Percentiles rank a stretch among this genome's conserved stretches.
These are phyloP conservation scores for Gallinago solitaria DNA, from an alignment of 2,797 vertebrate species.

Conservation along the genomic window DNA sequence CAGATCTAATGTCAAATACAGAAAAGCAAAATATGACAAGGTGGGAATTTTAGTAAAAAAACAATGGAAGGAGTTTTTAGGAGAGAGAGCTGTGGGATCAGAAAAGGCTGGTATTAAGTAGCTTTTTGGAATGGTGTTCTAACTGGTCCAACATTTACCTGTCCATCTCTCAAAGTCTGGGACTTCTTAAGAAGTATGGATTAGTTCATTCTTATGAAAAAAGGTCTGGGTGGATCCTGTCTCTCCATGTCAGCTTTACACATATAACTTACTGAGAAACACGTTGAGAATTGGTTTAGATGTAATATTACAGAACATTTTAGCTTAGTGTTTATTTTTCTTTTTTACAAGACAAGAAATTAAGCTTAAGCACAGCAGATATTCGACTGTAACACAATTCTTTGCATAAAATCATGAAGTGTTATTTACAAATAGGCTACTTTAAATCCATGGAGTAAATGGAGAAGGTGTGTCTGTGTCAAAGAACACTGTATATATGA, in stretches of 20 bases:
- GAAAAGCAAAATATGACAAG: neutral
- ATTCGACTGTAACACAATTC: neutral
- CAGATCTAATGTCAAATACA: neutral
- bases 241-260: neutral
- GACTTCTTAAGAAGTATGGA: neutral
- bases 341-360: neutral
- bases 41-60: neutral
- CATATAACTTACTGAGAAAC: neutral
- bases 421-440: neutral
- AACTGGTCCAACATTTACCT: neutral
- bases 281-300: neutral
- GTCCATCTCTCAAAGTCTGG: neutral
- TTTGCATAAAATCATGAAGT: neutral
- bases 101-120: neutral
- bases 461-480: neutral
- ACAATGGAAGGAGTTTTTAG: neutral
- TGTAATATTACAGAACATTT: neutral
- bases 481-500: neutral
- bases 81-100: neutral
- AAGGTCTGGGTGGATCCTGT: neutral
- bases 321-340: neutral
- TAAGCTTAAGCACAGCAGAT: neutral
- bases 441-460: neutral
- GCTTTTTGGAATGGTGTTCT: neutral
- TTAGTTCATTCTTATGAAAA: neutral